Evolutionary conservation across 30 jellyfish, hydroid and myxozoan genomes (phyloP), one percentile per base, ranked within the genome.

Genomic region (Cassiopea xamachana): DNA sequence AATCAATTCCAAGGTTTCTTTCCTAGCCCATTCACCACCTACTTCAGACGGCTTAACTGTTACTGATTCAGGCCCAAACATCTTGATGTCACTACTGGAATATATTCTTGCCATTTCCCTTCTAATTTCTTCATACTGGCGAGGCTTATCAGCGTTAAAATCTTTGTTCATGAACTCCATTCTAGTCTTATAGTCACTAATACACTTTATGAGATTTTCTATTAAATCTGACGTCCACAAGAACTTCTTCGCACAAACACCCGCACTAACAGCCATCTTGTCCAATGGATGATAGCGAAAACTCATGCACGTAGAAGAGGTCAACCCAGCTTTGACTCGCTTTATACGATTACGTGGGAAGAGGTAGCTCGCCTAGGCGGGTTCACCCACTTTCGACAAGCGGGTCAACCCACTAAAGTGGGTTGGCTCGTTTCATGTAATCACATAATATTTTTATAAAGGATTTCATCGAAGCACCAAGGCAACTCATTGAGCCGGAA

Each of bases 321-420:
- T 69, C 78, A 69, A 69, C 78, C 78, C 48, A 16, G 78, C 14
- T 6, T 69, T 69, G 78, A 69, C 78, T 69, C 47, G 12, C 12
- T 69, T 69, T 6, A n/a, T 69, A 17, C 78, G 5, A 69, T 69
- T 69, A 69, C 78, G 6, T 69, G 78, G 78, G 78, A 69, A 69
- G 48, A 39, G 78, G 47, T 17, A 69, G 5, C 48, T 69, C 45
- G 78, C 16, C 78, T 69, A 14, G 78, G 12, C 78, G 47, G 78
- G 78, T 69, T 69, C 12, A 69, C 78, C 78, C 78, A 39, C 78
- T 69, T 69, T 69, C 78, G 16, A 69, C 6, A 69, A 69, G 48
- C 78, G 78, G 78, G 78, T 69, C 48, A 69, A 69, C 78, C 78
- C 78, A 17, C 7, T 39, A 69, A 69, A 69, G 78, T 39, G 45